Conservation (phyloP, 2,888 invertebrate genomes). For the Mystacides longicornis region DNA sequence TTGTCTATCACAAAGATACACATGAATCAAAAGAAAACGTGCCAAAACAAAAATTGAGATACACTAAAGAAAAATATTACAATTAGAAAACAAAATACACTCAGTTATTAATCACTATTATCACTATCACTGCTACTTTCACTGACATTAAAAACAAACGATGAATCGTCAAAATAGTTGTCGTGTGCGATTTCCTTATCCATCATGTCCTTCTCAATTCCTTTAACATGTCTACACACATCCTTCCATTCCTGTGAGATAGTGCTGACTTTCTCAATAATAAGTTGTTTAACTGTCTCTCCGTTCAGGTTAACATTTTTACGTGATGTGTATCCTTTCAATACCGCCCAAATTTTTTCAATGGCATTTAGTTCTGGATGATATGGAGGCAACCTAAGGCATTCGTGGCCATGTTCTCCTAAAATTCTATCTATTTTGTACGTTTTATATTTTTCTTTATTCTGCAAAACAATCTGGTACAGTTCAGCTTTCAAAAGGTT, state of each 20-base stretch:
- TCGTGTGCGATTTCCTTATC: no score
- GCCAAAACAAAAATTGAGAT: no score
- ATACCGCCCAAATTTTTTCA: slow-evolving; percentile 6
- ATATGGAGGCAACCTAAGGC: slow-evolving; percentile 2
- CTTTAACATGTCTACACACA: slow-evolving; percentile 1
- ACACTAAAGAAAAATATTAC: no score
- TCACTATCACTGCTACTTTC: no score
- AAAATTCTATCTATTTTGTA: slow-evolving; percentile 2
- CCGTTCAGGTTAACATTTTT: background rate
- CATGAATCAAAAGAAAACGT: no score
- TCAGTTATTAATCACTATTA: no score
- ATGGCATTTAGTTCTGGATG: slow-evolving; percentile 3
- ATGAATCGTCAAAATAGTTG: no score
- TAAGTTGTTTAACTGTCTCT: slow-evolving; percentile 2
- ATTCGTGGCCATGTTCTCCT: background rate
- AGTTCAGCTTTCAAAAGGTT: slow-evolving; percentile 1
- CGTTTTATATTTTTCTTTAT: background rate
- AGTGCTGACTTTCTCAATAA: background rate
- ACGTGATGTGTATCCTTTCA: background rate
- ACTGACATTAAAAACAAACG: no score
- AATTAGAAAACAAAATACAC: no score
- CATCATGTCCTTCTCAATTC: slow-evolving; percentile 1
- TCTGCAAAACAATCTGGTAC: background rate
- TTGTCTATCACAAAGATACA: no score
- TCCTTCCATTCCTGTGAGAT: slow-evolving; percentile 6